A percentile compares a stretch with the other conserved stretches of the same genome.
phyloP scores from a whole-genome alignment of 2,797 vertebrate species.

The Coracias cyanogaster region DNA sequence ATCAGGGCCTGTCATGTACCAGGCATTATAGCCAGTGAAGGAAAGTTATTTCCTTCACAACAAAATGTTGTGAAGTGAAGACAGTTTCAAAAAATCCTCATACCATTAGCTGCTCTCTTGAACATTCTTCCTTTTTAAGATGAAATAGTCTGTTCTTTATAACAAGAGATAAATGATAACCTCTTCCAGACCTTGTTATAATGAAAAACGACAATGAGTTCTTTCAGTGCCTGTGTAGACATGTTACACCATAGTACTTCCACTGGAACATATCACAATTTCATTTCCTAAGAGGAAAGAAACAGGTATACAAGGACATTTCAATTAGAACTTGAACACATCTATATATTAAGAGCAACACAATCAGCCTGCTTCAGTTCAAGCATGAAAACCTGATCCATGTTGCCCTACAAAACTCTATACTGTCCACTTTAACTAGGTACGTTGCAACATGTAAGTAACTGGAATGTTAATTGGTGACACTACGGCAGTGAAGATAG shows the following conservation, averaged over 20 bases:
- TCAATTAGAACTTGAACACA: background rate
- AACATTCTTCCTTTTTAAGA: background rate
- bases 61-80: background rate
- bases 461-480: background rate
- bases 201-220: constrained; percentile 11
- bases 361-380: background rate
- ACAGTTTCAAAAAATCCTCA: background rate
- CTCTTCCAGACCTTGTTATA: background rate
- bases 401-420: background rate
- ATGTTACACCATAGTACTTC: background rate
- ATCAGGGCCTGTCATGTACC: background rate
- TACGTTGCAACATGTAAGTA: background rate
- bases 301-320: background rate
- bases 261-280: background rate
- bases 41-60: background rate
- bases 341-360: background rate
- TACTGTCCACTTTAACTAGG: background rate
- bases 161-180: background rate
- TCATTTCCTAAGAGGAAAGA: background rate
- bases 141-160: background rate
- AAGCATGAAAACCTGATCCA: background rate
- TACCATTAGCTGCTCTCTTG: constrained; percentile 1
- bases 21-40: background rate
- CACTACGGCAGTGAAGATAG: background rate
- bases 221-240: background rate